These are phyloP conservation scores for Drosophila orosa DNA, from an alignment of 1,140 invertebrate species.

Conservation along the genomic window DNA sequence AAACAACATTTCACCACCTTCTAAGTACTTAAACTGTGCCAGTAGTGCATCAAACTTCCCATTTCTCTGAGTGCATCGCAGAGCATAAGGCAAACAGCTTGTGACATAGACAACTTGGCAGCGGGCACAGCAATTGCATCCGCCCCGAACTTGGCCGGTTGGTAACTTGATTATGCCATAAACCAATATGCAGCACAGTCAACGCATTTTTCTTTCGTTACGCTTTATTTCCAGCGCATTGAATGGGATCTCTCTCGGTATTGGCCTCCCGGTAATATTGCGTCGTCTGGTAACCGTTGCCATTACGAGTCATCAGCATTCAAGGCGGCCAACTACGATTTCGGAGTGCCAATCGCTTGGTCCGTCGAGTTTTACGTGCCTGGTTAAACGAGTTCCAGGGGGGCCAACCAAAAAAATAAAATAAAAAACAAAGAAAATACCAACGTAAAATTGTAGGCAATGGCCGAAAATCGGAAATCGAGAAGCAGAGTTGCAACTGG, in stretches of 20 bases:
- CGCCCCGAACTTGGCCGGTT: constrained; percentile 55
- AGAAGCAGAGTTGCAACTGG: constrained; percentile 9
- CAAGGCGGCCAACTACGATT: constrained; percentile 73
- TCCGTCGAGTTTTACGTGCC: constrained; percentile 51
- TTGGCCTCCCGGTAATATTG: constrained; percentile 53
- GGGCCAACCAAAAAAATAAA: constrained; percentile 2
- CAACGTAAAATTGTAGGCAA: constrained; percentile 4
- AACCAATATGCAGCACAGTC: constrained; percentile 44
- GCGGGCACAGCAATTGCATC: constrained; percentile 57
- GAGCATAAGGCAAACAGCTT: constrained; percentile 55
- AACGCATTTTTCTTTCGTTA: constrained; percentile 53
- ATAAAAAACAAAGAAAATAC: neutral
- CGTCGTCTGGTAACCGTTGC: constrained; percentile 47
- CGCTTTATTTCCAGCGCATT: constrained; percentile 27
- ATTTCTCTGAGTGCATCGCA: constrained; percentile 13
- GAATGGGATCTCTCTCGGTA: neutral
- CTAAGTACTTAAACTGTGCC: neutral
- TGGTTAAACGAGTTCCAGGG: constrained; percentile 50
- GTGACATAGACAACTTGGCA: constrained; percentile 75
- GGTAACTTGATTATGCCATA: constrained; percentile 77
- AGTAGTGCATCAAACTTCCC: neutral
- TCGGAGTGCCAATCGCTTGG: constrained; percentile 71
- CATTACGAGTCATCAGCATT: constrained; percentile 79
- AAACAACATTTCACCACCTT: too few species aligned
- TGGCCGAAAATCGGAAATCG: constrained; percentile 8